Conservation (phyloP, 2,888 invertebrate genomes). For the Odontocolon sp. region DNA sequence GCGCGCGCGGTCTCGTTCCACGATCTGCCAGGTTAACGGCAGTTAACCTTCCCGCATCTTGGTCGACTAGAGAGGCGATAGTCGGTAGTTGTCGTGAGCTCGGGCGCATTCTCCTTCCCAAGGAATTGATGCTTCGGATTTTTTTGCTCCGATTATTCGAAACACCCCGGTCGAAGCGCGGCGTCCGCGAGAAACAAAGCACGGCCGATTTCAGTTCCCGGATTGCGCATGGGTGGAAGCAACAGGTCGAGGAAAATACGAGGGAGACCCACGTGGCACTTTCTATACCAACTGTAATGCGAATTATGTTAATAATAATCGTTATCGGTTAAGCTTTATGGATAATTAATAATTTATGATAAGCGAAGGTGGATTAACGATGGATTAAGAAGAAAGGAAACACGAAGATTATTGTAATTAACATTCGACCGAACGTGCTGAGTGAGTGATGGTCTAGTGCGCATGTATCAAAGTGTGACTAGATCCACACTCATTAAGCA, state of each 20-base stretch:
- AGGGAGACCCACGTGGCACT: conserved; percentile 6
- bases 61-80: conserved; percentile 36
- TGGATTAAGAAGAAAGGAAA: conserved; percentile 24
- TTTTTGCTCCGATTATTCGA: conserved; percentile 5
- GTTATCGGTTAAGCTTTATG: background rate
- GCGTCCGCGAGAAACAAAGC: conserved; percentile 40
- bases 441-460: conserved; percentile 90
- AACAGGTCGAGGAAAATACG: conserved; percentile 51
- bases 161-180: background rate
- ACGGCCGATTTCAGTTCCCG: background rate
- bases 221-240: conserved; percentile 35
- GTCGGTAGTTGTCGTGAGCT: conserved; percentile 32
- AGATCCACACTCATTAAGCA: conserved; percentile 95
- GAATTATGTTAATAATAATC: background rate
- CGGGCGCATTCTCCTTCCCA: conserved; percentile 11
- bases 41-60: conserved; percentile 73
- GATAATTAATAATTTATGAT: conserved; percentile 29
- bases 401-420: conserved; percentile 22
- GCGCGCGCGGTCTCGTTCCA: conserved; percentile 60
- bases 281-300: background rate
- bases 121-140: conserved; percentile 9
- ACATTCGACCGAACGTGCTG: conserved; percentile 77
- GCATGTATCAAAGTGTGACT: conserved; percentile 87
- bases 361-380: background rate
- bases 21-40: conserved; percentile 72